Evolutionary conservation across 2,113 vertebrate genomes (phyloP).

Genomic region (Anhinga rufa): DNA sequence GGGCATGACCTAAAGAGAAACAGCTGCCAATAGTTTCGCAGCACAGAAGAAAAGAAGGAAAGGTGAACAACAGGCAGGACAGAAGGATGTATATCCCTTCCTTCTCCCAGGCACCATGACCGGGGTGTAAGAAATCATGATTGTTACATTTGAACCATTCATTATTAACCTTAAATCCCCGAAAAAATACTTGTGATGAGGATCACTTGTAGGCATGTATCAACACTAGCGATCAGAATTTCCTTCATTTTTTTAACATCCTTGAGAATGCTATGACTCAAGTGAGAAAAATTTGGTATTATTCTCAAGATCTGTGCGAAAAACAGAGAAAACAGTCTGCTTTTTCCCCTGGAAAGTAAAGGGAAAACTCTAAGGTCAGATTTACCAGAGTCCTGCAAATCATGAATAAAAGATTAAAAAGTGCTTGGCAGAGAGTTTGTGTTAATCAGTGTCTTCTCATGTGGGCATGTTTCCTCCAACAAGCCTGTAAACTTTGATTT

Average conservation of each 20-base stretch:
- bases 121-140: not conserved
- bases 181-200: not conserved
- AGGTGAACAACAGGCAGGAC: not conserved
- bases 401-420: constrained; percentile 36
- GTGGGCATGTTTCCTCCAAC: not conserved
- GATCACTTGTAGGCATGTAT: not conserved
- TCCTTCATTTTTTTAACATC: not conserved
- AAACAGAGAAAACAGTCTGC: not conserved
- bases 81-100: not conserved
- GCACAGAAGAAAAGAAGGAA: not conserved
- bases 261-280: not conserved
- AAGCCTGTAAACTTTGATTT: constrained; percentile 39
- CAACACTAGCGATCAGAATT: not conserved
- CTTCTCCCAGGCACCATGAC: not conserved
- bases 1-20: not conserved
- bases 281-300: not conserved
- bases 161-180: not conserved
- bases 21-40: not conserved
- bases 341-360: not conserved
- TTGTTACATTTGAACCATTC: not conserved
- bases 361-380: not conserved
- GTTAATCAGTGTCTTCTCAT: constrained; percentile 22
- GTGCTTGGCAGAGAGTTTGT: not conserved
- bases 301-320: not conserved
- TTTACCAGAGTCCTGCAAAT: not conserved